Evolutionary conservation across 2,113 vertebrate genomes (phyloP).

Genomic region (Cervus canadensis): DNA sequence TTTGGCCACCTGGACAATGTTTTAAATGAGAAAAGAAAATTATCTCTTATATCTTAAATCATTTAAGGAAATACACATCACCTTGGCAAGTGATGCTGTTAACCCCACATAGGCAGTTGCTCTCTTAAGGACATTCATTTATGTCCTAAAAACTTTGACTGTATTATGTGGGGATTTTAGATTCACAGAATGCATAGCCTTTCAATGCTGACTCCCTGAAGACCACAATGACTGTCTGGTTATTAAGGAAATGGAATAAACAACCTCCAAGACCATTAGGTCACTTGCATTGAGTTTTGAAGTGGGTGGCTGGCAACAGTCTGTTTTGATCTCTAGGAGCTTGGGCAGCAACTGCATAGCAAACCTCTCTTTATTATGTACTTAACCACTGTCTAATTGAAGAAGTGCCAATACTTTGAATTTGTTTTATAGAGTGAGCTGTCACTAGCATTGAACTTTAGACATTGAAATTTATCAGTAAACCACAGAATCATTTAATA

Average conservation of each 20-base stretch:
- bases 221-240: neutral
- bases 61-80: neutral
- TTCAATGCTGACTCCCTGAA: neutral
- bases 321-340: constrained; percentile 6
- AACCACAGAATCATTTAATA: constrained; percentile 53
- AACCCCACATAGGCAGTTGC: neutral
- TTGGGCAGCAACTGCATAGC: constrained; percentile 9
- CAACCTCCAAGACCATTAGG: neutral
- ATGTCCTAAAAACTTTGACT: neutral
- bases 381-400: constrained; percentile 43
- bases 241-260: neutral
- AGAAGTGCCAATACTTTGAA: constrained; percentile 52
- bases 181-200: neutral
- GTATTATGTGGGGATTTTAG: neutral
- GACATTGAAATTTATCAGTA: constrained; percentile 41
- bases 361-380: constrained; percentile 16
- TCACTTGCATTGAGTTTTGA: neutral
- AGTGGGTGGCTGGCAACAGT: constrained; percentile 15
- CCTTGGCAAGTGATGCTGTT: neutral
- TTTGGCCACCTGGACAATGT: constrained; percentile 84
- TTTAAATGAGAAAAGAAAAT: constrained; percentile 45
- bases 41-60: constrained; percentile 19
- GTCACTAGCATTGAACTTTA: constrained; percentile 44
- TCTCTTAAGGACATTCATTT: neutral
- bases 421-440: constrained; percentile 58